Conservation (phyloP, 2,888 invertebrate genomes). For the Rhogogaster chlorosoma region DNA sequence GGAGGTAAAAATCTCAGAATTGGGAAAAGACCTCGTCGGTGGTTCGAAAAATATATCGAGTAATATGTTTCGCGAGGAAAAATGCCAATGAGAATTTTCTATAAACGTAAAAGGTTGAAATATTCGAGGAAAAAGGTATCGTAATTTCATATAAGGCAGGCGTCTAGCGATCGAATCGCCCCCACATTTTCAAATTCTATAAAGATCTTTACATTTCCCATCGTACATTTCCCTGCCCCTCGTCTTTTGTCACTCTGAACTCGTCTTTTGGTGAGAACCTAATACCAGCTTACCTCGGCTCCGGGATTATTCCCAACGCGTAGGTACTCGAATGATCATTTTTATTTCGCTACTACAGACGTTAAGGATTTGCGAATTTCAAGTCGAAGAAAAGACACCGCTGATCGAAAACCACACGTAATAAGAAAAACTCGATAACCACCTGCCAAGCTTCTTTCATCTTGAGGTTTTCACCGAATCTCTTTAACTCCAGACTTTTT, state of each 20-base stretch:
- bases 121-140: neutral
- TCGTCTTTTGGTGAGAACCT: conserved; percentile 2
- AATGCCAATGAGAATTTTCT: neutral
- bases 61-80: neutral
- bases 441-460: neutral
- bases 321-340: neutral
- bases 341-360: neutral
- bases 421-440: conserved; percentile 30
- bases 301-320: neutral
- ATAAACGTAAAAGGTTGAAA: neutral
- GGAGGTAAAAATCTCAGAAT: neutral
- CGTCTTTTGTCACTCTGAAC: neutral
- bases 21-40: neutral
- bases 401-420: conserved; percentile 14
- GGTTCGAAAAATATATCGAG: conserved; percentile 7
- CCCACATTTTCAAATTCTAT: neutral
- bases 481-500: neutral
- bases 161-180: neutral
- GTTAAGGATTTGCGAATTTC: neutral
- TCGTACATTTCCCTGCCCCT: neutral
- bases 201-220: neutral
- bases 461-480: neutral
- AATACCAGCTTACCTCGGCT: neutral
- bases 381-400: neutral
- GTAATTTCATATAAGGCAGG: neutral